Evolutionary conservation across 2,888 invertebrate genomes (phyloP), one percentile per base, ranked within the genome.

Genomic region (Cerastoderma edule): DNA sequence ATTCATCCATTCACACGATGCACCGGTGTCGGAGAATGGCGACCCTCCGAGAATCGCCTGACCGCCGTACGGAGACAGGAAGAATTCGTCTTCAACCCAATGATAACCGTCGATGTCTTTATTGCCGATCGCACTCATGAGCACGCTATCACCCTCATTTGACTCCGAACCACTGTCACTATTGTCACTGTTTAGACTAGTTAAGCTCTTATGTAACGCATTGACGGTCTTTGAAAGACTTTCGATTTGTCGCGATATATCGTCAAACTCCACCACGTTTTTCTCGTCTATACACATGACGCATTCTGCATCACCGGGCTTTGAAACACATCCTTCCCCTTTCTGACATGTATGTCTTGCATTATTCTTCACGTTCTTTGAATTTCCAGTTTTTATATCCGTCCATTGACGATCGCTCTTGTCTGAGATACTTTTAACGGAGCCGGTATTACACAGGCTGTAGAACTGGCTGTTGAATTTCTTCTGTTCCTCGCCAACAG

Each of bases 61-160:
- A 16, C 89, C 90, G 53, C 87, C 86, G 70, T 85, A 87, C 0
- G 90, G 88, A 3, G 88, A 86, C 50, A 89, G 72, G 68, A 86
- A 89, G 70, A 89, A 89, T 67, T 90, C 90, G 72, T 90, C 90
- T 54, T 89, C 88, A 19, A 86, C 86, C 90, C 90, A 90, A 30
- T 89, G 89, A 60, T 89, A 90, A 1, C 89, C 90, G 60, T 90
- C 89, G 24, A 87, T 80, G 35, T 83, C 86, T 32, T 83, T 83
- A 69, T 84, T 76, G 30, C 81, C 83, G 19, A 81, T 77, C 28
- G 83, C 78, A 70, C 82, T 78, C 44, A 69, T 60, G 32, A 77
- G 71, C n/a, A 64, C 60, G 46, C 77, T 63, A 54, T 84, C 83
- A 28, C 77, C 82, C 64, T 83, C 86, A 44, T 85, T 85, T 4